Percentiles rank a stretch among this genome's conserved stretches.
Evolutionary conservation across 2,888 invertebrate genomes (phyloP).

Genomic region (Tryphoninae sp.): DNA sequence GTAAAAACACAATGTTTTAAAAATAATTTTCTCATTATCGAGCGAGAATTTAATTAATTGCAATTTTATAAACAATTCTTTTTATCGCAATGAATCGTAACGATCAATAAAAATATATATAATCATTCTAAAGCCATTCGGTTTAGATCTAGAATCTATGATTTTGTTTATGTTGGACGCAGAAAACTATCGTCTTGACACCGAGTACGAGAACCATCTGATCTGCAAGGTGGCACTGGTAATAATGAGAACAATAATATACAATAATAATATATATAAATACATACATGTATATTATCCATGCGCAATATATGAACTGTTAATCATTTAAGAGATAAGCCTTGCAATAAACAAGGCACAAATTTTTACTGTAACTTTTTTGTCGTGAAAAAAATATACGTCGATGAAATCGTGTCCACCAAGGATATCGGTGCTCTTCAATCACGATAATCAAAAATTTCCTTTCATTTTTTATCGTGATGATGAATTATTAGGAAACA

Average conservation of each 20-base stretch:
- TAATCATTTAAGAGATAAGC: conserved; percentile 18
- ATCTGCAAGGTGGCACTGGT: conserved; percentile 98
- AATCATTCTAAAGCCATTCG: conserved; percentile 47
- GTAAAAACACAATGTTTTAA: no score
- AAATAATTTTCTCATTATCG: no score
- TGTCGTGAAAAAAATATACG: background rate
- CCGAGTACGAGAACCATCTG: conserved; percentile 98
- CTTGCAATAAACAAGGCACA: conserved; percentile 36
- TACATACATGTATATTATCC: conserved; percentile 38
- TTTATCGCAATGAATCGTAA: conserved; percentile 19
- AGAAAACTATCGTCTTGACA: conserved; percentile 99
- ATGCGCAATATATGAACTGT: conserved; percentile 27
- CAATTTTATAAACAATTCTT: conserved; percentile 4
- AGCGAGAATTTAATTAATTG: background rate
- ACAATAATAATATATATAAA: conserved; percentile 44
- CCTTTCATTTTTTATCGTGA: conserved; percentile 16
- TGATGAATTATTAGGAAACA: conserved; percentile 35
- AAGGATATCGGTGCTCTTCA: conserved; percentile 20
- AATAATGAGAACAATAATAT: conserved; percentile 70
- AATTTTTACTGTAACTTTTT: background rate
- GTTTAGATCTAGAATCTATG: conserved; percentile 74
- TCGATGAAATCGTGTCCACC: conserved; percentile 1
- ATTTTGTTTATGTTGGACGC: conserved; percentile 82
- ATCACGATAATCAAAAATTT: conserved; percentile 3
- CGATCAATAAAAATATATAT: conserved; percentile 4